These are phyloP conservation scores for Melangyna quadrimaculata DNA, from an alignment of 2,888 invertebrate genomes.

Conservation along the genomic window DNA sequence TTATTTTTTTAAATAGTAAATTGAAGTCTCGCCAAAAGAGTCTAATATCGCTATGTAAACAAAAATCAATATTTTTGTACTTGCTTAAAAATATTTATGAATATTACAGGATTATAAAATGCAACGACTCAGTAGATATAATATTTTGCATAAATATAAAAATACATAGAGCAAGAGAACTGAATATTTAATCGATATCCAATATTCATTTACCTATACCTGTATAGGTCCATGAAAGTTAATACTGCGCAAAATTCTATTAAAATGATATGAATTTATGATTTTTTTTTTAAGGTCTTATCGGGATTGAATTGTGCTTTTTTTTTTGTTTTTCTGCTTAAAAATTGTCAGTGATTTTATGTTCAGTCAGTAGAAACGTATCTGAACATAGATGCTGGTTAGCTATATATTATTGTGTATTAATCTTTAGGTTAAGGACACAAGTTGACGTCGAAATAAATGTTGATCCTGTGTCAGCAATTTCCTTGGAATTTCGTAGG, in stretches of 20 bases:
- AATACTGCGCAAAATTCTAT: constrained; percentile 1
- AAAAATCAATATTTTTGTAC: not conserved
- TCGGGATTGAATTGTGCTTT: not conserved
- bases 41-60: not conserved
- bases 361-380: too few species aligned
- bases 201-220: not conserved
- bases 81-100: not conserved
- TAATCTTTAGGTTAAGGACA: too few species aligned
- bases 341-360: not conserved
- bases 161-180: not conserved
- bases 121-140: not conserved
- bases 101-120: constrained; percentile 19
- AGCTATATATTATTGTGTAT: too few species aligned
- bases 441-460: too few species aligned
- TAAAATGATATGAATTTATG: not conserved
- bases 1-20: not conserved
- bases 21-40: constrained; percentile 1
- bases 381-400: too few species aligned
- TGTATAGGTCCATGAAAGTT: not conserved
- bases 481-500: too few species aligned
- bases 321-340: not conserved
- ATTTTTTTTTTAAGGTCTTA: not conserved
- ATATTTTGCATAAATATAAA: not conserved
- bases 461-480: too few species aligned
- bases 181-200: not conserved